phyloP scores from a whole-genome alignment of 2,797 vertebrate species.

The Eospalax fontanierii region DNA sequence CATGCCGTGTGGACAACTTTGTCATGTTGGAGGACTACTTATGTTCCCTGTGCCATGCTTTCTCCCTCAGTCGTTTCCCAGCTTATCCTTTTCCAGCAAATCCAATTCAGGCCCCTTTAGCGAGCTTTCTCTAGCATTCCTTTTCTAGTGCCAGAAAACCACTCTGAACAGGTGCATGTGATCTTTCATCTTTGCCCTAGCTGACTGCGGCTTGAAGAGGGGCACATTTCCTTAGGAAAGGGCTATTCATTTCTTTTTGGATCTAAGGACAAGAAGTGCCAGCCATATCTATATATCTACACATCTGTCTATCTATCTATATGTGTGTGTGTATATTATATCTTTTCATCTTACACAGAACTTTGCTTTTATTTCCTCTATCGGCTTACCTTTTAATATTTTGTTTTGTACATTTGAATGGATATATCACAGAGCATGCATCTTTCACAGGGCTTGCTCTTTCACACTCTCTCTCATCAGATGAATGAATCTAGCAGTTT shows the following conservation, averaged over 20 bases:
- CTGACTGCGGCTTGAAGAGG: background rate
- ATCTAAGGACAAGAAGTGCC: background rate
- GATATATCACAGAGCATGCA: background rate
- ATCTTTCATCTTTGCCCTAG: background rate
- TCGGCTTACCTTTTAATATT: background rate
- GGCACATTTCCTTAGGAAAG: background rate
- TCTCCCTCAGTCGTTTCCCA: background rate
- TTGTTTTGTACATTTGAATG: conserved; percentile 7
- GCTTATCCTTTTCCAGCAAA: conserved; percentile 35
- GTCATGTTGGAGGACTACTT: background rate
- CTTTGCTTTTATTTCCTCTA: too few species aligned
- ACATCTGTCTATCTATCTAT: too few species aligned
- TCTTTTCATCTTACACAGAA: too few species aligned
- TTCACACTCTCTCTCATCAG: background rate
- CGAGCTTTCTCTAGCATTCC: background rate
- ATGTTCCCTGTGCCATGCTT: background rate
- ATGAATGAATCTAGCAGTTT: background rate
- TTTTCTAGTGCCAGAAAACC: background rate
- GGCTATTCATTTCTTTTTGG: background rate
- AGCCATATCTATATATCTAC: too few species aligned
- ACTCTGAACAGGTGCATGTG: background rate
- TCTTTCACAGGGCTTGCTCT: background rate
- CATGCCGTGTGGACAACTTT: background rate
- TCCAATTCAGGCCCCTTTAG: background rate
- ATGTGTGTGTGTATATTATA: too few species aligned